Evolutionary conservation across 23 tunicate species (phyloP), one percentile per base, ranked within the genome.

Genomic region (Styela plicata): DNA sequence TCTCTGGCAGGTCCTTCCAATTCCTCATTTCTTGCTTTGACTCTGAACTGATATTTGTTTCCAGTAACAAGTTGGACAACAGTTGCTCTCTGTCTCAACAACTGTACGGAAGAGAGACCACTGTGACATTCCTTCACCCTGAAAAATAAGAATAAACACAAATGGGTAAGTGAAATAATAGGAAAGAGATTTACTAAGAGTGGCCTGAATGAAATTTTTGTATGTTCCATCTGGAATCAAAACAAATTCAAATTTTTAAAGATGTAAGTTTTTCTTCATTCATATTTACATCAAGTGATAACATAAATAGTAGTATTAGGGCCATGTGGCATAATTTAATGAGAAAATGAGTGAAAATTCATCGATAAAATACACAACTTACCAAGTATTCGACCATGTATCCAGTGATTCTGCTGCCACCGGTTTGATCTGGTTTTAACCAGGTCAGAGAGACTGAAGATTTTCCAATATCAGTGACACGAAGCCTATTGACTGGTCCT

Each of bases 1-100:
- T 76, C 81, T 37, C 81, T 36, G 37, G 81, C 63, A 25, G 81
- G 81, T 20, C 81, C 81, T 76, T 76, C 81, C 64, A 76, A 44
- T 36, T 76, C 85, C 25, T 95, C 89, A 84, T 95, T 95, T 36
- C 70, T 52, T 17, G 99, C 96, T 76, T 86, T 90, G 2, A 95
- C 89, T 20, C 79, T 80, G 85, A 95, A 95, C 65, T 86, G 85
- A 69, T 95, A 95, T 70, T 86, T 86, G 64, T 88, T 85, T 57
- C 64, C 97, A 37, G 85, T 80, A 57, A 79, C 89, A 24, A 94
- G 83, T 22, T 85, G 73, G 30, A 79, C 87, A 27, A 88, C 88
- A 0, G 71, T 37, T 19, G 67, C 75, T 57, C n/a, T 82, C 68
- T n/a, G 79, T 94, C 24, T 85, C 94, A 2, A 63, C 70, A n/a